A percentile compares a stretch with the other conserved stretches of the same genome.
phyloP scores from a whole-genome alignment of 2,888 invertebrate genomes.

The Drosophila basisetae region DNA sequence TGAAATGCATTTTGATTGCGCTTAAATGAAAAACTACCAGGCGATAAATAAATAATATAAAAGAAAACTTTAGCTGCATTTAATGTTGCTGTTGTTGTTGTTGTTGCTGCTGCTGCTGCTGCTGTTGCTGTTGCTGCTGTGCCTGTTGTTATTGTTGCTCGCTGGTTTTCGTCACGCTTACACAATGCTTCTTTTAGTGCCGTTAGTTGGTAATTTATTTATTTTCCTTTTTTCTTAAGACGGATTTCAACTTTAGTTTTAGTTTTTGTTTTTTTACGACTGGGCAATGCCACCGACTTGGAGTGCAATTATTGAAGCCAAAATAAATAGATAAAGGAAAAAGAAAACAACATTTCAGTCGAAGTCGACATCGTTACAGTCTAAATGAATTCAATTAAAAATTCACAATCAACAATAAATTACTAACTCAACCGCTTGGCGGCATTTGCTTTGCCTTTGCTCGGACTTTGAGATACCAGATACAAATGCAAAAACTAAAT shows the following conservation, averaged over 20 bases:
- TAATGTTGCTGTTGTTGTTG: slow-evolving; percentile 11
- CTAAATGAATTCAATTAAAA: slow-evolving; percentile 75
- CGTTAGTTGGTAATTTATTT: slow-evolving; percentile 24
- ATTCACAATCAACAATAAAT: slow-evolving; percentile 72
- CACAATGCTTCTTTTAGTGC: slow-evolving; percentile 44
- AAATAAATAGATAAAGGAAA: slow-evolving; percentile 21
- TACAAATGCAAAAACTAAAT: slow-evolving; percentile 46
- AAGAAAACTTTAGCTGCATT: slow-evolving; percentile 44
- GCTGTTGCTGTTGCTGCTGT: slow-evolving; percentile 10
- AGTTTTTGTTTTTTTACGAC: slow-evolving; percentile 7
- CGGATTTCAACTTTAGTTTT: slow-evolving; percentile 14
- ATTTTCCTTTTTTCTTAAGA: slow-evolving; percentile 22
- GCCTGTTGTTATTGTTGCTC: slow-evolving; percentile 14
- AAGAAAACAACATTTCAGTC: slow-evolving; percentile 14
- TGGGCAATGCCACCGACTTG: slow-evolving; percentile 42
- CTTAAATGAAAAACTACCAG: slow-evolving; percentile 47
- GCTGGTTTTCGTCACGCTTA: slow-evolving; percentile 71
- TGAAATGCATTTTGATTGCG: slow-evolving; percentile 73
- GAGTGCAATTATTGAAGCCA: slow-evolving; percentile 38
- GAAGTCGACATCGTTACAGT: slow-evolving; percentile 35
- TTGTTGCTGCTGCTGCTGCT: slow-evolving; percentile 6
- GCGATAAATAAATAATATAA: slow-evolving; percentile 57
- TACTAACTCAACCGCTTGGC: slow-evolving; percentile 54
- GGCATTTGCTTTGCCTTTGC: slow-evolving; percentile 54
- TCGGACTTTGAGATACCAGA: slow-evolving; percentile 45